Base-by-base conservation (phyloP, 2,888 invertebrate species). In the Lasius fuliginosus region DNA sequence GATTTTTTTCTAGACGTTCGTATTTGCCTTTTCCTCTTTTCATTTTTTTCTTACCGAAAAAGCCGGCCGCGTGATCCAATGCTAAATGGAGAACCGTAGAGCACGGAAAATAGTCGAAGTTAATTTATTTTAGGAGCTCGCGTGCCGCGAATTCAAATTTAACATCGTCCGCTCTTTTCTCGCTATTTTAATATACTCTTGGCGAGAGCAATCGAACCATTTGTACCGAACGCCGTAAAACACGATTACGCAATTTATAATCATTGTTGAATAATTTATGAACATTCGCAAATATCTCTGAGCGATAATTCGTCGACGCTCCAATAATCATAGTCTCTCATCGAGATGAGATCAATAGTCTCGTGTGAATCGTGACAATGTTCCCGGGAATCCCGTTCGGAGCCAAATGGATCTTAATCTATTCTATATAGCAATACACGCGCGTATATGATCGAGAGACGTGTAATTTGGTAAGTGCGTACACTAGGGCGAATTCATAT, bases 401-500 rank as follows among this genome's bases (percentile, higher is more conserved):
- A 40, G 42, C 53, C 49, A 74, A 33, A 58, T 64, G 30, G 40
- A 58, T 86, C 49, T 33, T 49, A 30, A 42, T 71, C n/a, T 60
- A 62, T 62, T 60, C 0, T 23, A 15, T 58, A 27, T 15, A 46
- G 30, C 40, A 53, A 33, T 49, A 49, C 5, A 18, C 0, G 67
- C 42, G 58, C 69, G 36, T 23, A 23, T 82, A 73, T 53, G 53
- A 76, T 84, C 83, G 81, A 89, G 85, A n/a, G 12, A 88, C 86
- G 83, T 91, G 87, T 93, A 93, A 93, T 93, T 93, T 93, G 75
- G 86, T 83, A 87, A 86, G 82, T 84, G 84, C 85, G 89, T 87
- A 91, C 90, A 91, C 90, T 91, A 86, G 68, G 62, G 85, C 82
- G 82, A 40, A 42, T 11, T 9, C n/a, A 23, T 23, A 23, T 23